Conservation (phyloP, 2,888 invertebrate species). For the Acleris holmiana region DNA sequence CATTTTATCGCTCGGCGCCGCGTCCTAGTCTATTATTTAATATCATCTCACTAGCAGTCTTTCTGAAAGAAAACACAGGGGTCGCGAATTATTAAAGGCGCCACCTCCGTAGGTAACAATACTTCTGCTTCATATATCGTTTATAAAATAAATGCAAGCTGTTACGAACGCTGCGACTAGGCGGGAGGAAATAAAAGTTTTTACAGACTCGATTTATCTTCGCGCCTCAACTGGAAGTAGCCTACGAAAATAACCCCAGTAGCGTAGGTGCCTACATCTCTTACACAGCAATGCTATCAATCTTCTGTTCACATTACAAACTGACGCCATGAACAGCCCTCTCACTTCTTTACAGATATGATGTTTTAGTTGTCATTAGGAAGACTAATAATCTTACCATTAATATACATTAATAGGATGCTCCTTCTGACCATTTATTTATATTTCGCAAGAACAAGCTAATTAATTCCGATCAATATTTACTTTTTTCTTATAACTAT, state of each 20-base stretch:
- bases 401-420: too few species aligned
- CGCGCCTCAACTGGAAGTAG: slow-evolving; percentile 51
- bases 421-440: too few species aligned
- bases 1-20: slow-evolving; percentile 27
- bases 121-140: slow-evolving; percentile 52
- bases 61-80: slow-evolving; percentile 37
- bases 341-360: slow-evolving; percentile 7
- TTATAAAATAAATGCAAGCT: slow-evolving; percentile 67
- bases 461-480: too few species aligned
- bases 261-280: slow-evolving; percentile 42
- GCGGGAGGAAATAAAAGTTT: slow-evolving; percentile 58
- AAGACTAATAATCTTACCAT: too few species aligned
- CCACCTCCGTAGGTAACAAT: slow-evolving; percentile 38
- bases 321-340: slow-evolving; percentile 25
- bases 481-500: too few species aligned
- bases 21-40: slow-evolving; percentile 36
- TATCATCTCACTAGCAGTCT: slow-evolving; percentile 35
- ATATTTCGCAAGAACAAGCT: too few species aligned
- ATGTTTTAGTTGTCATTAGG: neutral
- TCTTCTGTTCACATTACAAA: slow-evolving; percentile 37
- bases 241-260: slow-evolving; percentile 45
- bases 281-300: slow-evolving; percentile 45
- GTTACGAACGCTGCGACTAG: slow-evolving; percentile 52
- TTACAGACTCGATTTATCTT: slow-evolving; percentile 63
- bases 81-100: slow-evolving; percentile 40